Base-by-base conservation (phyloP, 2,797 vertebrate genomes). In the Echeneis naucrates region DNA sequence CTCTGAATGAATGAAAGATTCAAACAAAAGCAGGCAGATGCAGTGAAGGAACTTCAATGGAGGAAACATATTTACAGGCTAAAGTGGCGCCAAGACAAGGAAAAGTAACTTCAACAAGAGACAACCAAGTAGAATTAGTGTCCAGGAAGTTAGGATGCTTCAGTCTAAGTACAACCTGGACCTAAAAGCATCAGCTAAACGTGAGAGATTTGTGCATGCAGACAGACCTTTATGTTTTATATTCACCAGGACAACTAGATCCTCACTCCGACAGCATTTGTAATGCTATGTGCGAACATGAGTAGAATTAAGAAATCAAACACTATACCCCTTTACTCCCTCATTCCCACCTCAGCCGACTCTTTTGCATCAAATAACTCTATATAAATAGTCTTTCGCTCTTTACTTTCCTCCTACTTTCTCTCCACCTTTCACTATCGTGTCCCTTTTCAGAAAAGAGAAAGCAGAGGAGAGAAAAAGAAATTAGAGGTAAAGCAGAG, bases 401-500 rank as follows among this genome's bases (percentile, higher is more conserved):
- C 27, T 4, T 47, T 61, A 6, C 19, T 70, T 52, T 40, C 42
- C n/a, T 16, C 58, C 35, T 56, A 4, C 26, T 21, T 23, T 72
- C 37, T 47, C 53, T 61, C 51, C 55, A 69, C 69, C 73, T 66
- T 59, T 54, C 57, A 62, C 37, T 75, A 30, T 74, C 72, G 11
- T 6, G 80, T 80, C 77, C 56, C 78, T 88, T 82, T 78, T 83
- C 78, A 82, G 74, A 72, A 27, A 57, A 62, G 53, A 70, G 42
- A 44, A 62, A 60, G 55, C 53, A n/a, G 44, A 78, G 62, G 69
- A 76, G 57, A 73, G 38, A 68, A 21, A 65, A 14, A 38, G 21
- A 63, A 78, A 80, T 48, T 8, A 40, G 76, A 75, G 45, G 63
- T 72, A 60, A 66, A 66, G 53, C 60, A 58, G 63, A 84, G 54